phyloP scores from a whole-genome alignment of 2,113 vertebrate genomes.

The Apodemus speciosus region DNA sequence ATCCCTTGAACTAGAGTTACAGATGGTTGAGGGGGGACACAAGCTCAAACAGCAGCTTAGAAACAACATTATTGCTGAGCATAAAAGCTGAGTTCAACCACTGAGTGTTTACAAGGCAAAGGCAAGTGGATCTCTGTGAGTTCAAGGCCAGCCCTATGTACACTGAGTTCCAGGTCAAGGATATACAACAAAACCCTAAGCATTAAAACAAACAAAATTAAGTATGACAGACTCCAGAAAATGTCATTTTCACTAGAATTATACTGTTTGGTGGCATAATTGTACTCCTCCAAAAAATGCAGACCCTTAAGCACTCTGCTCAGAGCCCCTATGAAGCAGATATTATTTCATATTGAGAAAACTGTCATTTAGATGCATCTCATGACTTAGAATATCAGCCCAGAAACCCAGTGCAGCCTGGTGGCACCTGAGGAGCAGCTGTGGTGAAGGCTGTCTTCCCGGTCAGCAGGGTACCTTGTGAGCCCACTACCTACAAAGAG shows the following conservation, averaged over 20 bases:
- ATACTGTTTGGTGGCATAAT: too few species aligned
- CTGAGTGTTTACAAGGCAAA: background rate
- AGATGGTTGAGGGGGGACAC: background rate
- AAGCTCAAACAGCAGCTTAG: background rate
- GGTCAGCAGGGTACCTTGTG: background rate
- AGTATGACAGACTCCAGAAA: background rate
- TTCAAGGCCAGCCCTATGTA: background rate
- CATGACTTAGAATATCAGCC: conserved; percentile 10
- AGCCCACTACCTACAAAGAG: background rate
- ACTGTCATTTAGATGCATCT: conserved; percentile 9
- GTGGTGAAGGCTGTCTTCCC: background rate
- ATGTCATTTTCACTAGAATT: background rate
- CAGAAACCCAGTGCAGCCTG: background rate
- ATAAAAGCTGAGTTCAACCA: background rate
- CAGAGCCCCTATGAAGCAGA: background rate
- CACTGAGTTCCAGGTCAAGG: background rate
- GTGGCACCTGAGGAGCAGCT: background rate
- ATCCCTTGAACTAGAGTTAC: background rate
- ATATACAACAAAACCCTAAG: background rate
- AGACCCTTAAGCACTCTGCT: background rate
- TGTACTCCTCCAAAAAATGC: background rate
- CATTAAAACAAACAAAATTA: background rate
- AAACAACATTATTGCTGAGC: background rate
- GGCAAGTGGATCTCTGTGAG: background rate
- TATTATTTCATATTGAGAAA: conserved; percentile 37